Evolutionary conservation across 2,888 invertebrate species (phyloP).

Genomic region (Polylopha cassiicola): DNA sequence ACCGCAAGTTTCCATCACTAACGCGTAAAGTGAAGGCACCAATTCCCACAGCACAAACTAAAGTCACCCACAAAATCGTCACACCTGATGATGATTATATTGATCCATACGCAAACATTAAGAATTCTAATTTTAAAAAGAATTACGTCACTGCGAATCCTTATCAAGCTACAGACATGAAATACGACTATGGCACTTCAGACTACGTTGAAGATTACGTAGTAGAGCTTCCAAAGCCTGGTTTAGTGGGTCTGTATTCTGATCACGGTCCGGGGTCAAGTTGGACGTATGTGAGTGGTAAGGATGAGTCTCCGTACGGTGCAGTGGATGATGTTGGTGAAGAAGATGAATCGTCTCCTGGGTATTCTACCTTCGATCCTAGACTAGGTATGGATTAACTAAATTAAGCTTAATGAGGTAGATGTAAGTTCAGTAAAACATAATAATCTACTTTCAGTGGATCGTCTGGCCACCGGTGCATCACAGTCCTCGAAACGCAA

Average conservation of each 20-base stretch:
- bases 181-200: conserved; percentile 38
- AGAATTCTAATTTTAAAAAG: conserved; percentile 43
- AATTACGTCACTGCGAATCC: conserved; percentile 28
- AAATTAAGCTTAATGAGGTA: no score
- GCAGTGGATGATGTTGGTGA: conserved; percentile 40
- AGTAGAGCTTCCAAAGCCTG: conserved; percentile 60
- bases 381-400: conserved; percentile 42
- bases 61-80: conserved; percentile 36
- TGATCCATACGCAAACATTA: conserved; percentile 68
- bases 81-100: conserved; percentile 46
- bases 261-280: conserved; percentile 41
- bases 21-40: conserved; percentile 30
- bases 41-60: conserved; percentile 28
- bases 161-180: conserved; percentile 23
- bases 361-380: conserved; percentile 61
- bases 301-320: conserved; percentile 36
- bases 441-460: conserved; percentile 25
- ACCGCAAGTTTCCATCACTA: conserved; percentile 36
- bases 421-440: not conserved
- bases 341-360: conserved; percentile 39
- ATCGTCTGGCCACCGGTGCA: conserved; percentile 23
- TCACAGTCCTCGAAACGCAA: conserved; percentile 27
- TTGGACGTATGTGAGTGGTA: conserved; percentile 37
- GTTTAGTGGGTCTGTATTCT: conserved; percentile 59
- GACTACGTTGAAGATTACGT: conserved; percentile 51